Conservation (phyloP, 2,888 invertebrate species). For the Cataglyphis cursor region DNA sequence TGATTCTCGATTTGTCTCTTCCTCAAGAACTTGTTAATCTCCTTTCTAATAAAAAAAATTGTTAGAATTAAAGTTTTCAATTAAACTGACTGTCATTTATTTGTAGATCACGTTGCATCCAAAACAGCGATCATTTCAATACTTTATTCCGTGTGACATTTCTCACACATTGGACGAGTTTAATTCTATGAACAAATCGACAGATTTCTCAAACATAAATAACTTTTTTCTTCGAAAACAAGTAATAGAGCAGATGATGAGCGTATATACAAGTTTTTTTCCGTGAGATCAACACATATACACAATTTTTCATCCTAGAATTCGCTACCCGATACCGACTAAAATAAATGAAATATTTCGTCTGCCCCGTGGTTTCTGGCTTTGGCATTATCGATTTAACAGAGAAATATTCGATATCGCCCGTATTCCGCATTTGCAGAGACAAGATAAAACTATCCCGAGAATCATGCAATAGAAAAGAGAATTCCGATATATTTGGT, state of each 20-base stretch:
- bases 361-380: not conserved
- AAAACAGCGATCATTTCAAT: not conserved
- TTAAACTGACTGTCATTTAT: too few species aligned
- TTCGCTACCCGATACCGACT: not conserved
- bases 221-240: not conserved
- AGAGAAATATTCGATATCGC: conserved; percentile 33
- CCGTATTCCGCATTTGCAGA: not conserved
- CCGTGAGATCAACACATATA: not conserved
- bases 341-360: conserved; percentile 35
- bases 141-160: too few species aligned
- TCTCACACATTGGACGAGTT: not conserved
- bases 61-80: too few species aligned
- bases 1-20: too few species aligned
- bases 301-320: conserved; percentile 14
- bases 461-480: not conserved
- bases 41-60: not conserved
- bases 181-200: not conserved
- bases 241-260: not conserved
- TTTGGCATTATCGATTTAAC: conserved; percentile 32
- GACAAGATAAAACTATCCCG: conserved; percentile 7
- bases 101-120: not conserved
- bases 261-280: not conserved
- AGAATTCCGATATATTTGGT: not conserved
- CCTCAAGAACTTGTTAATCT: not conserved
- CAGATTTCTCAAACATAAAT: not conserved